Evolutionary conservation across 1,140 invertebrate species (phyloP).

Genomic region (Globodera rostochiensis): DNA sequence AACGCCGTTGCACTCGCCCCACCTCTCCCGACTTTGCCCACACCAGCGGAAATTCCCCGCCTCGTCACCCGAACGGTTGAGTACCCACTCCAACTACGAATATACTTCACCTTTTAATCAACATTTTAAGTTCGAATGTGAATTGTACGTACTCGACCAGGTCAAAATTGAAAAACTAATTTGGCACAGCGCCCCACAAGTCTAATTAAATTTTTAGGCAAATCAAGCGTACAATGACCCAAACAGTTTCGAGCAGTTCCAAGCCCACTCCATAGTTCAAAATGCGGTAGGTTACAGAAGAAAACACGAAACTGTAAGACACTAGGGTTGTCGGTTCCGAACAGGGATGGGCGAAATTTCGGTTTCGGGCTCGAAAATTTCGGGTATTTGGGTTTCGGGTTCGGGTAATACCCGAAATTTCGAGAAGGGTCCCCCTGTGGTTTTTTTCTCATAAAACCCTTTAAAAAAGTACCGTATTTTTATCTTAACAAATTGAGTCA

Average conservation of each 20-base stretch:
- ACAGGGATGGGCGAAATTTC: too few relatives aligned
- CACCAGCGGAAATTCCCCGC: neutral
- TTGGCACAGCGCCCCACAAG: neutral
- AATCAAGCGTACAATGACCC: slow-evolving; percentile 22
- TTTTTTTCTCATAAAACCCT: too few relatives aligned
- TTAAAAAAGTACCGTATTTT: too few relatives aligned
- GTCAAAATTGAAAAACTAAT: neutral
- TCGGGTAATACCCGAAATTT: too few relatives aligned
- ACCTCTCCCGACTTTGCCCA: neutral
- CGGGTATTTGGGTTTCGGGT: too few relatives aligned
- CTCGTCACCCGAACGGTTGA: slow-evolving; percentile 17
- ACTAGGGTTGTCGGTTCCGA: too few relatives aligned
- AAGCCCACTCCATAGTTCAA: slow-evolving; percentile 21
- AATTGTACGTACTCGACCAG: slow-evolving; percentile 22
- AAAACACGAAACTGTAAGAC: too few relatives aligned
- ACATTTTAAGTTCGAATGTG: slow-evolving; percentile 14
- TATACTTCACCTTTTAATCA: neutral
- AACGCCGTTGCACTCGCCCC: neutral
- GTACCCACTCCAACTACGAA: neutral
- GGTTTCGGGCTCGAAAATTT: too few relatives aligned
- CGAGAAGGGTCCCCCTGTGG: too few relatives aligned
- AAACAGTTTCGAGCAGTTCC: slow-evolving; percentile 28
- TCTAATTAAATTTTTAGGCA: neutral
- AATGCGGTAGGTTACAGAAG: slow-evolving; percentile 14
- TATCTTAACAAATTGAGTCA: too few relatives aligned